Evolutionary conservation across 2,888 invertebrate genomes (phyloP).

Genomic region (Philopedon plagiatum): DNA sequence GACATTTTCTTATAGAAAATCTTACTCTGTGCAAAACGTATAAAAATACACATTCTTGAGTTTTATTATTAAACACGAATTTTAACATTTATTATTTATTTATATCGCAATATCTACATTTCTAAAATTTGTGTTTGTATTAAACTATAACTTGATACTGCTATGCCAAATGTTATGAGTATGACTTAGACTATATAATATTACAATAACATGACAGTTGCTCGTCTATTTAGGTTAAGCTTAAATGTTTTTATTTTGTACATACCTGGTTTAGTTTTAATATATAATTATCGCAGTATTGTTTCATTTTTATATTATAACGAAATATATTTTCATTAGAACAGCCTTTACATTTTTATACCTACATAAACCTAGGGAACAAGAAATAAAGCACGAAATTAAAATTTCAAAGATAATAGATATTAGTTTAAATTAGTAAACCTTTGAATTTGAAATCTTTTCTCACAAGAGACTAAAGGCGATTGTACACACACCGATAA

Average conservation of each 20-base stretch:
- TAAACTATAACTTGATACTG: slow-evolving; percentile 7
- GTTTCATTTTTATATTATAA: slow-evolving; percentile 11
- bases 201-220: slow-evolving; percentile 10
- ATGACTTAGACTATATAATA: neutral
- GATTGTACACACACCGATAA: too few species aligned
- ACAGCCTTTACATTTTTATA: too few species aligned
- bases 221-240: slow-evolving; percentile 23
- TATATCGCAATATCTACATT: neutral
- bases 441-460: too few species aligned
- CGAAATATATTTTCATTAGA: neutral
- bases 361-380: too few species aligned
- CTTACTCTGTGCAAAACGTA: slow-evolving; percentile 50
- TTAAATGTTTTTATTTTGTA: slow-evolving; percentile 25
- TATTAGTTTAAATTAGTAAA: too few species aligned
- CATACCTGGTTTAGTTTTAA: slow-evolving; percentile 32
- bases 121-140: slow-evolving; percentile 14
- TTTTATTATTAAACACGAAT: slow-evolving; percentile 1
- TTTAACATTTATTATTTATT: slow-evolving; percentile 19
- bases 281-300: slow-evolving; percentile 35
- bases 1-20: slow-evolving; percentile 51
- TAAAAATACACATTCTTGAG: slow-evolving; percentile 17
- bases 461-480: too few species aligned
- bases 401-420: too few species aligned
- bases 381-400: too few species aligned
- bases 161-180: slow-evolving; percentile 26